Evolutionary conservation across 2,888 invertebrate genomes (phyloP).

Genomic region (Anticlea derivata): DNA sequence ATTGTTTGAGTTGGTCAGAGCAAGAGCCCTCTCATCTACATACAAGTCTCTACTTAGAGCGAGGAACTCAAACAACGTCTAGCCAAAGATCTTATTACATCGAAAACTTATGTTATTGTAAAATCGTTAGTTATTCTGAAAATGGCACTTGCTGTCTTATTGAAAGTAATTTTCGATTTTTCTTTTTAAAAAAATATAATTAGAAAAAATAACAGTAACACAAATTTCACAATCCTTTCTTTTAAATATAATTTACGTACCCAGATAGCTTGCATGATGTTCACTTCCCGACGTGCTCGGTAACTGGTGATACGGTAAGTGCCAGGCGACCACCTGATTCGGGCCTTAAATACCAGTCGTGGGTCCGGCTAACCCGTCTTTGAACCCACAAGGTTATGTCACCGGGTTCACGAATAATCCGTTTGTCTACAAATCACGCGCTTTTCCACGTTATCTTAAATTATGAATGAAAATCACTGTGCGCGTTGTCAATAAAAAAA

Average conservation of each 20-base stretch:
- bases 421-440: conserved; percentile 23
- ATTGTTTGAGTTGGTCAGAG: no score
- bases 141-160: no score
- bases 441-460: conserved; percentile 16
- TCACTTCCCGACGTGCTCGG: conserved; percentile 43
- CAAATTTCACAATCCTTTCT: neutral
- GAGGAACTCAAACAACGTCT: no score
- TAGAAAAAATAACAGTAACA: no score
- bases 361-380: conserved; percentile 39
- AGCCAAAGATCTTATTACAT: no score
- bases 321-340: conserved; percentile 52
- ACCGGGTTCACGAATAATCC: conserved; percentile 48
- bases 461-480: conserved; percentile 1
- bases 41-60: no score
- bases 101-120: no score
- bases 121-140: no score
- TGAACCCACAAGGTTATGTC: conserved; percentile 61
- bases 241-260: conserved; percentile 52
- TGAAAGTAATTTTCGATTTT: no score
- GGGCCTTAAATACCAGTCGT: conserved; percentile 63
- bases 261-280: conserved; percentile 61
- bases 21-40: no score
- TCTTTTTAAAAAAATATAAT: no score
- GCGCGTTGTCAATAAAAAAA: no score
- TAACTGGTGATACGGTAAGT: conserved; percentile 60